Evolutionary conservation across 1,140 invertebrate genomes (phyloP).

Genomic region (Megathymus violae): DNA sequence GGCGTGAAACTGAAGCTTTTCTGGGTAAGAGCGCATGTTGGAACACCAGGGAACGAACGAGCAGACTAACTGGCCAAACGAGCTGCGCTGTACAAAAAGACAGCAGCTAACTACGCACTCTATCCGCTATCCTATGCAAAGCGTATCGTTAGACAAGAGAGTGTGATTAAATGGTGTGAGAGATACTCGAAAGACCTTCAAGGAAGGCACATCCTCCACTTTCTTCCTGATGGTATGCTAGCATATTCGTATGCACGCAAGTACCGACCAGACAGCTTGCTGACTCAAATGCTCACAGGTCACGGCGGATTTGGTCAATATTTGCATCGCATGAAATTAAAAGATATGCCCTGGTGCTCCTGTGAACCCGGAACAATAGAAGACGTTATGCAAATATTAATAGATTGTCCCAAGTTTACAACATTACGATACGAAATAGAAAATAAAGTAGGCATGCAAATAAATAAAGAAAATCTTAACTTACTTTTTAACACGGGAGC

Average conservation of each 20-base stretch:
- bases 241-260: background rate
- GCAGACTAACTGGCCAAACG: slow-evolving; percentile 16
- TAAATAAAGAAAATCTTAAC: background rate
- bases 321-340: background rate
- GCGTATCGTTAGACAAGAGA: background rate
- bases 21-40: slow-evolving; percentile 2
- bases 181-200: background rate
- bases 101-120: background rate
- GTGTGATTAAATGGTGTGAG: background rate
- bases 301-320: background rate
- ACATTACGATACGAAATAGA: background rate
- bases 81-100: background rate
- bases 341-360: background rate
- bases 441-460: background rate
- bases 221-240: background rate
- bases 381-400: background rate
- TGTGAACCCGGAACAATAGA: background rate
- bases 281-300: background rate
- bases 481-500: background rate
- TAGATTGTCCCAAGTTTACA: background rate
- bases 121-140: background rate
- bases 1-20: background rate
- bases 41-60: slow-evolving; percentile 3
- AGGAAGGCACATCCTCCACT: background rate
- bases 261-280: background rate